A percentile compares a stretch with the other conserved stretches of the same genome.
phyloP scores from a whole-genome alignment of 2,888 invertebrate genomes.

The Panopea generosa region DNA sequence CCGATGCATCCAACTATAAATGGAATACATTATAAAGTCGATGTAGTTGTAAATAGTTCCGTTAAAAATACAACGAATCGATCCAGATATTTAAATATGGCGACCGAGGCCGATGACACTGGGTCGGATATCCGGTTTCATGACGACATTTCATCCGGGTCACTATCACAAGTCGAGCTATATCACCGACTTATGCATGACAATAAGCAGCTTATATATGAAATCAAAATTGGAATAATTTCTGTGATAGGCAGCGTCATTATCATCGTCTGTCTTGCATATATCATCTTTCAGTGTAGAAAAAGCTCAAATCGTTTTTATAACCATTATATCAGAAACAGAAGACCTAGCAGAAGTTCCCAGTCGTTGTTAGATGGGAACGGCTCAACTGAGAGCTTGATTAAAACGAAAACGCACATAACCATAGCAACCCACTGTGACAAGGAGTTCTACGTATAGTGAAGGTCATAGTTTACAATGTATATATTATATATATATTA shows the following conservation, averaged over 20 bases:
- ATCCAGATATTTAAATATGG: too few species aligned
- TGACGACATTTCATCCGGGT: slow-evolving; percentile 55
- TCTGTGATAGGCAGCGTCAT: slow-evolving; percentile 55
- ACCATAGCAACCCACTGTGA: slow-evolving; percentile 42
- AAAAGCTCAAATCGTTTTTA: slow-evolving; percentile 40
- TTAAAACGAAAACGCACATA: slow-evolving; percentile 46
- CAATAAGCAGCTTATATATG: slow-evolving; percentile 61
- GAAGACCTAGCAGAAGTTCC: slow-evolving; percentile 28
- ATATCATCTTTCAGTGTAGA: slow-evolving; percentile 52
- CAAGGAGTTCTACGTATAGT: slow-evolving; percentile 53
- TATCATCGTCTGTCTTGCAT: slow-evolving; percentile 54
- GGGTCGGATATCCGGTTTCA: slow-evolving; percentile 61
- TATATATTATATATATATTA: too few species aligned
- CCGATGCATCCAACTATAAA: too few species aligned
- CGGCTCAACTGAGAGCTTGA: slow-evolving; percentile 51
- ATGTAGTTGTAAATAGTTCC: too few species aligned
- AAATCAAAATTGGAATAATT: slow-evolving; percentile 61
- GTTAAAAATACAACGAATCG: too few species aligned
- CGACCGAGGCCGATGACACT: slow-evolving; percentile 27
- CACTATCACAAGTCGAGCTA: slow-evolving; percentile 56
- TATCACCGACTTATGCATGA: slow-evolving; percentile 61
- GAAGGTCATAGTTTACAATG: too few species aligned
- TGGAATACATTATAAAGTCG: too few species aligned
- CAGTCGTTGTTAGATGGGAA: slow-evolving; percentile 17
- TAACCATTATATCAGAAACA: slow-evolving; percentile 39